Conservation (phyloP, 1,140 invertebrate genomes). For the Pseudomyrmex gracilis region DNA sequence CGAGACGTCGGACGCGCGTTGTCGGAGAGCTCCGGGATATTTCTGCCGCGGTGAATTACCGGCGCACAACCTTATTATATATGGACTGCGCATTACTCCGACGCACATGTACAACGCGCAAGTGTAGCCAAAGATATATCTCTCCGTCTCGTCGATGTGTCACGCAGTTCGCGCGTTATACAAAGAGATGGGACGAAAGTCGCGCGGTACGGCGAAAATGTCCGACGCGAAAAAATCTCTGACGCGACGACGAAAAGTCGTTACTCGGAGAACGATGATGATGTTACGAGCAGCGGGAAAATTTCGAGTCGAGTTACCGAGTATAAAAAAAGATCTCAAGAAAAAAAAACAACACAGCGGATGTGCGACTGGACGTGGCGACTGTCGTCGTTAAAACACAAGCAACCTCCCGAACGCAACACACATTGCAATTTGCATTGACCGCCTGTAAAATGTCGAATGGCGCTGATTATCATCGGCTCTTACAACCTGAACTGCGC, state of each 20-base stretch:
- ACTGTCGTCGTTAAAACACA: not conserved
- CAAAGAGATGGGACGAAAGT: too few relatives aligned
- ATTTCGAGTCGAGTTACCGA: too few relatives aligned
- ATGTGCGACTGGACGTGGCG: too few relatives aligned
- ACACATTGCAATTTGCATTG: conserved; percentile 21
- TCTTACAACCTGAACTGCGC: conserved; percentile 25
- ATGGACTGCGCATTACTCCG: conserved; percentile 12
- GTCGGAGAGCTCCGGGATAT: conserved; percentile 63
- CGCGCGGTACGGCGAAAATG: too few relatives aligned
- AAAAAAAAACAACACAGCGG: not conserved
- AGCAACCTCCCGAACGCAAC: not conserved
- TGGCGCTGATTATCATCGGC: conserved; percentile 12
- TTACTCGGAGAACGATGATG: too few relatives aligned
- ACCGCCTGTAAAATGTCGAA: conserved; percentile 30
- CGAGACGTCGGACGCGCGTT: conserved; percentile 19
- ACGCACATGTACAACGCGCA: not conserved
- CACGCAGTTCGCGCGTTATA: not conserved
- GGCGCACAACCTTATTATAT: conserved; percentile 42
- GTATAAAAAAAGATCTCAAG: not conserved
- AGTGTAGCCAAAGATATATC: not conserved
- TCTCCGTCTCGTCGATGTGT: not conserved
- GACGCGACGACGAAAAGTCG: too few relatives aligned
- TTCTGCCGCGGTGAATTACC: conserved; percentile 69
- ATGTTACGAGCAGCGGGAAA: too few relatives aligned
- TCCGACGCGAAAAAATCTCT: too few relatives aligned